Evolutionary conservation across 2,113 vertebrate species (phyloP).

Genomic region (Heterotilapia buettikoferi): DNA sequence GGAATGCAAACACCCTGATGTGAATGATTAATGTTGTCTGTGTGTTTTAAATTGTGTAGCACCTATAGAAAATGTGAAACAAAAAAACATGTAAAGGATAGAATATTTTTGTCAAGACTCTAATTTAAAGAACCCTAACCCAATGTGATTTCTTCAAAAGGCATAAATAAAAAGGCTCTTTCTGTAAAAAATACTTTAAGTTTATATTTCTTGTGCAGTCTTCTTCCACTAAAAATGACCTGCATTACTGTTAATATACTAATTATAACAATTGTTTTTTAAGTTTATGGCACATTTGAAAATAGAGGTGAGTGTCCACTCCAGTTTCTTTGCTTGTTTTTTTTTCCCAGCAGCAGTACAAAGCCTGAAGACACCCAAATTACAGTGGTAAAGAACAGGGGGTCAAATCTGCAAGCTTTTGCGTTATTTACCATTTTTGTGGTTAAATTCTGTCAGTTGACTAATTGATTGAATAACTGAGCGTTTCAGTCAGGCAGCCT

Average conservation of each 20-base stretch:
- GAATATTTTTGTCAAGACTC: conserved; percentile 55
- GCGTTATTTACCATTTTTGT: neutral
- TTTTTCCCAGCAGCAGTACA: neutral
- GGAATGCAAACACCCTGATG: conserved; percentile 20
- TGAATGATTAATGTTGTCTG: conserved; percentile 32
- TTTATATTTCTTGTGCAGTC: neutral
- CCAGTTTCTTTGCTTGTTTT: neutral
- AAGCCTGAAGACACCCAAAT: neutral
- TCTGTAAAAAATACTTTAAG: neutral
- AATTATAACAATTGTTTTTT: rapidly evolving
- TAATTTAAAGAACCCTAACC: neutral
- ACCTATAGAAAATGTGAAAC: neutral
- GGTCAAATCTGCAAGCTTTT: neutral
- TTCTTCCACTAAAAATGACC: neutral
- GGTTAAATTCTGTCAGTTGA: neutral
- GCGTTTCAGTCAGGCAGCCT: neutral
- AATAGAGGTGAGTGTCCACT: neutral
- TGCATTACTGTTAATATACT: neutral
- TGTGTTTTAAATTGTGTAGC: conserved; percentile 33
- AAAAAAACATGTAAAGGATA: neutral
- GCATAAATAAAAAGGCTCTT: conserved; percentile 35
- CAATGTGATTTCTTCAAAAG: conserved; percentile 19
- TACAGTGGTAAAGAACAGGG: neutral
- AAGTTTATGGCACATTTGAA: neutral
- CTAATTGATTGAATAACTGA: neutral